Percentiles rank a stretch among this genome's conserved stretches.
Conservation (phyloP, 2,113 vertebrate species). For the Tricholaema leucomelas region DNA sequence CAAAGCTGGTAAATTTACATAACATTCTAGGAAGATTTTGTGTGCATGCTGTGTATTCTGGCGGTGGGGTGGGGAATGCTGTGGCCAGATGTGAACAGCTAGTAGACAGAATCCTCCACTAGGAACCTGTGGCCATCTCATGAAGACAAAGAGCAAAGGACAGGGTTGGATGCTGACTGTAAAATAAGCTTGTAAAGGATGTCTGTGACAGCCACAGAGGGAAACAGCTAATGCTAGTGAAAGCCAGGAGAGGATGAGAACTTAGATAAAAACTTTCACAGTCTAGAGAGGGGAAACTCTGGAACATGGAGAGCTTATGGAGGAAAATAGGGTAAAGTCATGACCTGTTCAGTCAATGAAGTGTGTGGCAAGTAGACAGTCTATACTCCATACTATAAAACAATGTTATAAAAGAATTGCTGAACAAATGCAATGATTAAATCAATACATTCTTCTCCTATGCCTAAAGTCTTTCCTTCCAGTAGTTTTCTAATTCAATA, state of each 20-base stretch:
- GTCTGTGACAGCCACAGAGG: rapidly evolving
- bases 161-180: not conserved
- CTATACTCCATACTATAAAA: not conserved
- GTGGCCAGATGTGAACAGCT: not conserved
- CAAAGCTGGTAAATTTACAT: not conserved
- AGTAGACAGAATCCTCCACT: no score
- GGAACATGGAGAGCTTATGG: not conserved
- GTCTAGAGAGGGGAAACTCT: not conserved
- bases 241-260: not conserved
- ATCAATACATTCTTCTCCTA: slow-evolving; percentile 31
- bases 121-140: not conserved
- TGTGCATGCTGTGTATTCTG: not conserved
- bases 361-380: not conserved
- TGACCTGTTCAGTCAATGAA: not conserved
- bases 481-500: slow-evolving; percentile 46
- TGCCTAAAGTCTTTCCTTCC: slow-evolving; percentile 41
- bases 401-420: not conserved
- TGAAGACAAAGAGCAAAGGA: not conserved
- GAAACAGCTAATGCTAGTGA: not conserved
- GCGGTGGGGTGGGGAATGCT: not conserved
- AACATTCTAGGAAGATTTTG: not conserved
- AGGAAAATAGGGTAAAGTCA: not conserved
- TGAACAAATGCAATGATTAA: slow-evolving; percentile 37
- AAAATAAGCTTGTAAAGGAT: not conserved
- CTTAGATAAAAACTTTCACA: not conserved